Evolutionary conservation across 92 coral and sea anemone genomes (phyloP).

Genomic region (Anthopleura xanthogrammica): DNA sequence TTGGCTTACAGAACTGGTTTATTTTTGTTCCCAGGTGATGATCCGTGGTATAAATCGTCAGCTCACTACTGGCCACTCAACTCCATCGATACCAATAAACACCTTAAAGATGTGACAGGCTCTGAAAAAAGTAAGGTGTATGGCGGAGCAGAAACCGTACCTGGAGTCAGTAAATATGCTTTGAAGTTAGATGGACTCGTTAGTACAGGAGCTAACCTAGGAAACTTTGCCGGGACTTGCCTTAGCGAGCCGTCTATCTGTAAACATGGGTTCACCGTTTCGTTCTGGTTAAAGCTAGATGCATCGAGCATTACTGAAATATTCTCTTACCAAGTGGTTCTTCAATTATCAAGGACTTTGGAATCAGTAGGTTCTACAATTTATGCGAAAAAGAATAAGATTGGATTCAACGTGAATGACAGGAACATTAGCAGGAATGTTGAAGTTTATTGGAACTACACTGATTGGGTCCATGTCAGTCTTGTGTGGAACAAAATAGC

Average conservation of each 20-base stretch:
- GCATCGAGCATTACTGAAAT: background rate
- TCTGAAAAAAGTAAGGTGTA: slow-evolving; percentile 39
- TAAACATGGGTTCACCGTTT: slow-evolving; percentile 65
- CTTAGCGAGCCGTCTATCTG: slow-evolving; percentile 77
- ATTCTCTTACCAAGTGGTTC: slow-evolving; percentile 24
- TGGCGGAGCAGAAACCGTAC: slow-evolving; percentile 49
- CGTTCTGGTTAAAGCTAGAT: slow-evolving; percentile 70
- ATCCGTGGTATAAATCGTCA: slow-evolving; percentile 69
- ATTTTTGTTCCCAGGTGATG: slow-evolving; percentile 37
- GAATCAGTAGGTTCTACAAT: slow-evolving; percentile 72
- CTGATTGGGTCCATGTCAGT: slow-evolving; percentile 71
- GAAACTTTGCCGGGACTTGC: slow-evolving; percentile 58
- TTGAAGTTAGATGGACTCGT: slow-evolving; percentile 48
- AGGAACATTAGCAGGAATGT: slow-evolving; percentile 44
- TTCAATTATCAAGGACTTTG: slow-evolving; percentile 55
- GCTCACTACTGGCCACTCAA: slow-evolving; percentile 71
- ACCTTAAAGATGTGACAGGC: slow-evolving; percentile 31
- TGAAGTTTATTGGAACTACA: slow-evolving; percentile 53
- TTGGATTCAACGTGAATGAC: slow-evolving; percentile 61
- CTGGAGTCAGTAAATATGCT: slow-evolving; percentile 63
- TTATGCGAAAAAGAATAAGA: slow-evolving; percentile 19
- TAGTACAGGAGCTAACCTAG: slow-evolving; percentile 72
- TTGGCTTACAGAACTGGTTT: no score
- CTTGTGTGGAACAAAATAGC: slow-evolving; percentile 65
- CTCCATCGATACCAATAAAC: slow-evolving; percentile 28